phyloP scores from a whole-genome alignment of 2,888 invertebrate genomes.

The Microctonus hyperodae region DNA sequence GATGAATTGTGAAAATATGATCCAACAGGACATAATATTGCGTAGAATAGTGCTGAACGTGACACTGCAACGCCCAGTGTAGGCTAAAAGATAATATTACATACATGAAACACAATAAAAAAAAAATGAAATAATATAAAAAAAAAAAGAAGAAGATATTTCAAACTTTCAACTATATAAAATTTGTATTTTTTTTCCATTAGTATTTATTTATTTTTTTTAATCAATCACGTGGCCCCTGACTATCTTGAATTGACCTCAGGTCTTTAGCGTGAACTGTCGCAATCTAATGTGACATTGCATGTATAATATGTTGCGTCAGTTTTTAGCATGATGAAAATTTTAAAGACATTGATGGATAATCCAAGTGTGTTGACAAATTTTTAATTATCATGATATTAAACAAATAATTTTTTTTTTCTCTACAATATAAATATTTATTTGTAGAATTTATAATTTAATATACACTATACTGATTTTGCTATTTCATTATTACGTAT shows the following conservation, averaged over 20 bases:
- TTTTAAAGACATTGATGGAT: conserved; percentile 16
- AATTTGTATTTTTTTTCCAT: neutral
- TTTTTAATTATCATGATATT: neutral
- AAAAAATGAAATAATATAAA: neutral
- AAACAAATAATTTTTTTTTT: neutral
- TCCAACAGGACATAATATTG: conserved; percentile 92
- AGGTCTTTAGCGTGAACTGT: conserved; percentile 16
- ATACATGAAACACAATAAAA: too few species aligned
- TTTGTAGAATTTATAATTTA: too few species aligned
- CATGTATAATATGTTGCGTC: conserved; percentile 9
- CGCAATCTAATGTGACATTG: conserved; percentile 13
- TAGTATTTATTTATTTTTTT: conserved; percentile 11
- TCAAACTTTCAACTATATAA: neutral
- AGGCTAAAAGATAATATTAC: conserved; percentile 74
- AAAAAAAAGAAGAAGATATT: neutral
- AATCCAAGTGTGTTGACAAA: neutral
- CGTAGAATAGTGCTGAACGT: conserved; percentile 88
- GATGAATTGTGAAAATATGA: conserved; percentile 82
- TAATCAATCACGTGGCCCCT: conserved; percentile 10
- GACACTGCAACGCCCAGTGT: conserved; percentile 90
- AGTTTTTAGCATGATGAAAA: conserved; percentile 25
- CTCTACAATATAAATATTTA: neutral
- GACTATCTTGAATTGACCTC: conserved; percentile 21
- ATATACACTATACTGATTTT: too few species aligned
- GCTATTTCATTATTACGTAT: too few species aligned